Percentiles rank a stretch among this genome's conserved stretches.
Conservation (phyloP, 2,113 vertebrate species). For the Willisornis vidua region DNA sequence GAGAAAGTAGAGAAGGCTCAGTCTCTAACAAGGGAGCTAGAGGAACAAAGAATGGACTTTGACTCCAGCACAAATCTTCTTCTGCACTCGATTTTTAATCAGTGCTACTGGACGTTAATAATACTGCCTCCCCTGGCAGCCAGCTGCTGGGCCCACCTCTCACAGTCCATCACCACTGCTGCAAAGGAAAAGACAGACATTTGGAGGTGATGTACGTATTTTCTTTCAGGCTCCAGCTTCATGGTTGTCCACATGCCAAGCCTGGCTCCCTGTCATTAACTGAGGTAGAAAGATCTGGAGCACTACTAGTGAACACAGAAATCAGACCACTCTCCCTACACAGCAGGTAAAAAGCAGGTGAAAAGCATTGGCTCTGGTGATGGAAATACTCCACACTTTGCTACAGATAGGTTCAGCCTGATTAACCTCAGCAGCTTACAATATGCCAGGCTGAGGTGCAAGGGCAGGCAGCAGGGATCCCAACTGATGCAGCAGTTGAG, state of each 20-base stretch:
- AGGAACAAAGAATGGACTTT: background rate
- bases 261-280: background rate
- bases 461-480: background rate
- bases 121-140: background rate
- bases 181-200: background rate
- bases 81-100: background rate
- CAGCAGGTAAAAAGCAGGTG: background rate
- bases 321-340: fast-evolving
- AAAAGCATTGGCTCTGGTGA: background rate
- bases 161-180: background rate
- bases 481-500: background rate
- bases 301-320: background rate
- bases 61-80: background rate
- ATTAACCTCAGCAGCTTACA: background rate
- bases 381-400: background rate
- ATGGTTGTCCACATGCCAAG: background rate
- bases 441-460: background rate
- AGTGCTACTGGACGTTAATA: background rate
- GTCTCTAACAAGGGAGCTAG: background rate
- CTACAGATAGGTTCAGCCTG: background rate
- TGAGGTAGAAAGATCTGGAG: background rate
- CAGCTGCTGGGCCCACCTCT: background rate
- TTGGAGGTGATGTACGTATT: background rate
- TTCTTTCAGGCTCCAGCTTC: background rate
- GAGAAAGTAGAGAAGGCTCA: background rate